A percentile compares a stretch with the other conserved stretches of the same genome.
Conservation (phyloP, 2,888 invertebrate species). For the Pardosa pseudoannulata region DNA sequence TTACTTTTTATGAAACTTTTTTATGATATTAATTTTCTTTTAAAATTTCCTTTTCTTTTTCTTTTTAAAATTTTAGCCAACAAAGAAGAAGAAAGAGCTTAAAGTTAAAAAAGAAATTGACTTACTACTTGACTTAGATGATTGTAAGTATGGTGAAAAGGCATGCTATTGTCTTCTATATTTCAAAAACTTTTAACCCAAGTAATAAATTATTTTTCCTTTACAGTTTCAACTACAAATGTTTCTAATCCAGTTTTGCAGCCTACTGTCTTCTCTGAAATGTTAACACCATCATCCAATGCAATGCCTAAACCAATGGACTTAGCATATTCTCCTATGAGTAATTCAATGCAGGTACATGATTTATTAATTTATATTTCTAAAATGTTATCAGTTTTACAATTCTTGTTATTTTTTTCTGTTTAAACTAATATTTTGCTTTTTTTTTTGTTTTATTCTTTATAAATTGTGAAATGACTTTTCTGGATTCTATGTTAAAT, state of each 20-base stretch:
- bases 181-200: background rate
- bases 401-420: too few relatives aligned
- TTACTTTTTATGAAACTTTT: too few relatives aligned
- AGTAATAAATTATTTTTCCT: background rate
- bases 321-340: background rate
- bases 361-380: too few relatives aligned
- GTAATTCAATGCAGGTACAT: constrained; percentile 1
- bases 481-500: too few relatives aligned
- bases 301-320: constrained; percentile 25
- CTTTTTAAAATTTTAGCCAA: constrained; percentile 42
- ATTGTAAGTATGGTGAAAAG: constrained; percentile 79
- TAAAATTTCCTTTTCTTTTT: background rate
- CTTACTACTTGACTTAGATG: constrained; percentile 88
- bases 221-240: constrained; percentile 49
- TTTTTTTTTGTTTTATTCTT: too few relatives aligned
- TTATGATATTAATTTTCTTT: too few relatives aligned
- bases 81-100: constrained; percentile 74
- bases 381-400: too few relatives aligned
- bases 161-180: background rate
- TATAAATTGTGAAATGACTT: too few relatives aligned
- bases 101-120: constrained; percentile 84
- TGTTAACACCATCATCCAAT: constrained; percentile 85
- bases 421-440: too few relatives aligned
- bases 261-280: constrained; percentile 77
- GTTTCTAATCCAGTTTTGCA: constrained; percentile 53